A percentile compares a stretch with the other conserved stretches of the same genome.
phyloP scores from a whole-genome alignment of 2,113 vertebrate species.

The Dicrurus megarhynchus region DNA sequence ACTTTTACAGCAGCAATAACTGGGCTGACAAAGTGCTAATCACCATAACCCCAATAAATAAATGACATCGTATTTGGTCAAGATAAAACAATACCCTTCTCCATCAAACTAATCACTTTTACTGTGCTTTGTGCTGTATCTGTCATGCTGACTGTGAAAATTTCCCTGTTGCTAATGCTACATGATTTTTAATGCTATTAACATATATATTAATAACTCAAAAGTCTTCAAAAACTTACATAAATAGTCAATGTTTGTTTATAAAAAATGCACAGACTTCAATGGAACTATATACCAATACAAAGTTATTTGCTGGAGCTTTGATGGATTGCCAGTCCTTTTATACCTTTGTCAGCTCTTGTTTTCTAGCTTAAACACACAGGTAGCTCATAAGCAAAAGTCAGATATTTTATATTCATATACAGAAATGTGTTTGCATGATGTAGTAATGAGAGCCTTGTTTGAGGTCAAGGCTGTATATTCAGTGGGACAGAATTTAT shows the following conservation, averaged over 20 bases:
- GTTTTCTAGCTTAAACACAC: neutral
- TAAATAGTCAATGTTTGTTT: neutral
- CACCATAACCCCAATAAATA: neutral
- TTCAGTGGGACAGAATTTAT: conserved; percentile 17
- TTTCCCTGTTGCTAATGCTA: neutral
- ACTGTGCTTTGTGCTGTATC: neutral
- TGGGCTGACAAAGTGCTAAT: neutral
- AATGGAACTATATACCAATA: neutral
- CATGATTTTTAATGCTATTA: neutral
- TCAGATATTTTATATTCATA: neutral
- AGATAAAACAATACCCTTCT: neutral
- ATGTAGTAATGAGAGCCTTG: neutral
- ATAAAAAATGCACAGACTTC: neutral
- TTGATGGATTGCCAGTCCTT: neutral
- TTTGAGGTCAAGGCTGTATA: conserved; percentile 16
- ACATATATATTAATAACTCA: neutral
- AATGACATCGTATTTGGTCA: neutral
- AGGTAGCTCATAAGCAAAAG: neutral
- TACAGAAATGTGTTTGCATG: neutral
- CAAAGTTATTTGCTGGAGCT: neutral
- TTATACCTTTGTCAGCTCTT: neutral
- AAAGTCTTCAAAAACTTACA: neutral
- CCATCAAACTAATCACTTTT: neutral
- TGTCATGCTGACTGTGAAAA: neutral
- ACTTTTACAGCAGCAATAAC: neutral